Evolutionary conservation across 2,888 invertebrate species (phyloP).

Genomic region (Melinaea menophilus): DNA sequence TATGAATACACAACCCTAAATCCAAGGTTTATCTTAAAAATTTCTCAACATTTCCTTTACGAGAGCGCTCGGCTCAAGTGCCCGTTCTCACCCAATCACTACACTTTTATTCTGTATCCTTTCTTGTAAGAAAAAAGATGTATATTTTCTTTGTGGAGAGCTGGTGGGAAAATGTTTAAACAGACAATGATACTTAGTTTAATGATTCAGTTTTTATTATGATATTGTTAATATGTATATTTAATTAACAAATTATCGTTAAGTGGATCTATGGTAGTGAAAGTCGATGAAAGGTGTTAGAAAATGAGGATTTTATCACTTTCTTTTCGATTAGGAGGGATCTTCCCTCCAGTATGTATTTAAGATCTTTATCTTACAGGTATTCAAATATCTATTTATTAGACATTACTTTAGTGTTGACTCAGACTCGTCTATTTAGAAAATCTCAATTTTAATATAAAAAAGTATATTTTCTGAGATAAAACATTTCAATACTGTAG

Average conservation of each 20-base stretch:
- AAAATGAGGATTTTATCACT: constrained; percentile 39
- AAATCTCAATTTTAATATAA: too few relatives aligned
- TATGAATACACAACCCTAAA: constrained; percentile 41
- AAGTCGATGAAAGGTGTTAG: constrained; percentile 36
- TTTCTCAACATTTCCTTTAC: constrained; percentile 36
- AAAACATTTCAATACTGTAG: constrained; percentile 25
- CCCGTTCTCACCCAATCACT: constrained; percentile 35
- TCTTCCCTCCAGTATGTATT: constrained; percentile 22
- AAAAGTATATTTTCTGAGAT: constrained; percentile 8
- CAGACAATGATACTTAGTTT: too few relatives aligned
- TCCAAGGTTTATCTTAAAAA: constrained; percentile 43
- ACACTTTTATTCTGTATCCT: constrained; percentile 14
- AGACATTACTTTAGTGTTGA: too few relatives aligned
- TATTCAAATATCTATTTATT: too few relatives aligned
- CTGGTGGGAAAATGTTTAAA: too few relatives aligned
- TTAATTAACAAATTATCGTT: too few relatives aligned
- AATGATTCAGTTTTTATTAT: too few relatives aligned
- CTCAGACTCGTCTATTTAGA: not conserved
- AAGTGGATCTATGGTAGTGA: constrained; percentile 32
- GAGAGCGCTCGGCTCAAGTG: constrained; percentile 31
- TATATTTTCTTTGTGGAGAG: constrained; percentile 7
- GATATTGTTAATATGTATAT: too few relatives aligned
- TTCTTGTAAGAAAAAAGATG: constrained; percentile 7
- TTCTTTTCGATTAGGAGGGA: constrained; percentile 34
- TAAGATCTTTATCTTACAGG: constrained; percentile 9